Evolutionary conservation across 2,113 vertebrate genomes (phyloP), one percentile per base, ranked within the genome.

Genomic region (Gymnogyps californianus): DNA sequence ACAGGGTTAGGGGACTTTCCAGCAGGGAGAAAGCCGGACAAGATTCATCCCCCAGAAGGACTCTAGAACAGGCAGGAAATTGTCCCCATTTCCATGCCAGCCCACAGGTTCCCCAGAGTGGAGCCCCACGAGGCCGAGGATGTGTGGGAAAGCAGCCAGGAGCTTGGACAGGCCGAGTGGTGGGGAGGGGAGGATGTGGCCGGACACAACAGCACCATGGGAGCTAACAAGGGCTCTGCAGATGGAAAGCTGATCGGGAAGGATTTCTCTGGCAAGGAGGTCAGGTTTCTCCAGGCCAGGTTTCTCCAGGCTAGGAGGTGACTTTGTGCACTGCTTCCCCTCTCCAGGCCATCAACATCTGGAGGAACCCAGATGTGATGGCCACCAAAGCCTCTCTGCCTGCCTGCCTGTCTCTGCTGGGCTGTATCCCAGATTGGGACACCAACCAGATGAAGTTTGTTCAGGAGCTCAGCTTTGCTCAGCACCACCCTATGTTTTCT

Each of bases 401-500:
- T 62, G 32, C 67, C 83, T 62, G 51, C 28, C 62, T 62, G 21
- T 46, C 38, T 87, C 52, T 75, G 75, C 75, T 16, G 20, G 26
- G 17, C 26, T 52, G 7, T n/a, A 40, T 7, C 55, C 55, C 26
- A 19, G 22, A 5, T 6, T 0, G 0, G 34, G 31, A 54, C 28
- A 21, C 32, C 61, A 71, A 6, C 16, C 74, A 83, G 42, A 20
- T 22, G 11, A 42, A 64, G 21, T 6, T 25, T 40, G 11, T 36
- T 40, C 32, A 72, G 70, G 46, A 61, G 31, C n/a, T 71, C 75
- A 92, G 86, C 52, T 92, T 83, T 85, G 75, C 70, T 88, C 65
- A 78, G 0, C 26, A 47, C 16, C n/a, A 65, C 46, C 34, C 74
- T 78, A 9, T 31, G 46, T 32, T 77, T 81, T 61, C 86, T 72